Evolutionary conservation across 1,140 invertebrate species (phyloP).

Genomic region (Penaeus indicus): DNA sequence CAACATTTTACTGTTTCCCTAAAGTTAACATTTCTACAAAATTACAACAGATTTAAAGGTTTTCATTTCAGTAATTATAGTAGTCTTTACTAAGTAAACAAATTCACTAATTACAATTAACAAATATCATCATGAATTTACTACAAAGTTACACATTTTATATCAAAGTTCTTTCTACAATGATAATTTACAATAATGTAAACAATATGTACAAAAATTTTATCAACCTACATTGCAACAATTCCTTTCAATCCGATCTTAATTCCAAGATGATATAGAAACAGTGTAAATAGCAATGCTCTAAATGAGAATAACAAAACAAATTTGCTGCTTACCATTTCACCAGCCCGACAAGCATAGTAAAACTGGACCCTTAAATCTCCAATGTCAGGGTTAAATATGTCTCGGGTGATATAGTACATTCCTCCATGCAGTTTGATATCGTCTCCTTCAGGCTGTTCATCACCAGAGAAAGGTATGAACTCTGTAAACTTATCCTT

Average conservation of each 20-base stretch:
- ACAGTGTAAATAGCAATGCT: too few relatives aligned
- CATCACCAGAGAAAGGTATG: constrained; percentile 85
- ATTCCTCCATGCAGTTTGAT: constrained; percentile 88
- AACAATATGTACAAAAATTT: too few relatives aligned
- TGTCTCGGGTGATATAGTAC: constrained; percentile 86
- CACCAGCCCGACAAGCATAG: constrained; percentile 83
- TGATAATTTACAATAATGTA: too few relatives aligned
- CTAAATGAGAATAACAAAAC: neutral
- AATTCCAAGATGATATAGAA: too few relatives aligned
- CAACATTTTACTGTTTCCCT: too few relatives aligned
- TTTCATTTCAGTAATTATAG: neutral
- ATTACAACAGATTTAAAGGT: neutral
- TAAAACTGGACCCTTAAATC: constrained; percentile 87
- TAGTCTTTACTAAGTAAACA: too few relatives aligned
- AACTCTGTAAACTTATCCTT: constrained; percentile 77
- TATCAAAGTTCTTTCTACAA: too few relatives aligned
- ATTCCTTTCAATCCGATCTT: too few relatives aligned
- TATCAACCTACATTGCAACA: too few relatives aligned
- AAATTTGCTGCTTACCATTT: constrained; percentile 74
- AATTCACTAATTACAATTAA: too few relatives aligned
- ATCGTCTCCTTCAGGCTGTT: constrained; percentile 82
- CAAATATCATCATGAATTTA: too few relatives aligned
- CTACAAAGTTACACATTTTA: too few relatives aligned
- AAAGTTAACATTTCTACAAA: neutral
- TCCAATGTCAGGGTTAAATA: constrained; percentile 86